A percentile compares a stretch with the other conserved stretches of the same genome.
Evolutionary conservation across 2,113 vertebrate genomes (phyloP).

Genomic region (Pandion haliaetus): DNA sequence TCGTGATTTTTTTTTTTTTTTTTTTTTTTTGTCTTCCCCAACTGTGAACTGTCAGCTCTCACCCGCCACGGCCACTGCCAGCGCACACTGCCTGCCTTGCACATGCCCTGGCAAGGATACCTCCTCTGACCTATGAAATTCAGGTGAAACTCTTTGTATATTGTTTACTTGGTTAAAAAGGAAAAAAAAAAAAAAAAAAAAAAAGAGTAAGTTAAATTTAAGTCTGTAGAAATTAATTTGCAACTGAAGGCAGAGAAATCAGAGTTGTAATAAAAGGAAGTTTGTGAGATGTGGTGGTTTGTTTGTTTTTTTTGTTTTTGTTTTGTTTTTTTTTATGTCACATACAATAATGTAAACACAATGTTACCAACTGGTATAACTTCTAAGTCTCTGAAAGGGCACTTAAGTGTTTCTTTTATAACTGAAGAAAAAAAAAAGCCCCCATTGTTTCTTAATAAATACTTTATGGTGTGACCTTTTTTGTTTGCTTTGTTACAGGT

Average conservation of each 20-base stretch:
- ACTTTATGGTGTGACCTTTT: slow-evolving; percentile 72
- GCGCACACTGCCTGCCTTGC: slow-evolving; percentile 20
- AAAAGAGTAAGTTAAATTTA: slow-evolving; percentile 62
- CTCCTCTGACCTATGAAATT: slow-evolving; percentile 23
- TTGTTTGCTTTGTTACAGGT: background rate
- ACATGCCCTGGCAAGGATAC: slow-evolving; percentile 20
- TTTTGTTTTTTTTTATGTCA: slow-evolving; percentile 26
- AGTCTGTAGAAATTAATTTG: slow-evolving; percentile 67
- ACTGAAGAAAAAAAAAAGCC: slow-evolving; percentile 57
- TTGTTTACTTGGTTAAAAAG: slow-evolving; percentile 63
- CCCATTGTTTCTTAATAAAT: slow-evolving; percentile 79
- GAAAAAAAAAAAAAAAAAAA: background rate
- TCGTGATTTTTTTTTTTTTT: no score
- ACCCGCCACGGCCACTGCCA: background rate
- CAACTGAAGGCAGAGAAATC: slow-evolving; percentile 30
- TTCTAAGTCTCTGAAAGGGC: slow-evolving; percentile 53
- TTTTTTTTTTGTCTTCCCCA: no score
- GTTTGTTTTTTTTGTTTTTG: no score
- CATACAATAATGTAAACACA: slow-evolving; percentile 70
- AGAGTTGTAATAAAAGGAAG: slow-evolving; percentile 53
- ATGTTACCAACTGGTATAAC: slow-evolving; percentile 56
- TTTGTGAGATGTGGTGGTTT: slow-evolving; percentile 49
- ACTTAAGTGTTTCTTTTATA: slow-evolving; percentile 69
- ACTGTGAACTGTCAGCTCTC: background rate
- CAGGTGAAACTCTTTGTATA: slow-evolving; percentile 69